Conservation (phyloP, 37 sponge, comb jelly and placozoan genomes). For the Aplysina aerophoba region DNA sequence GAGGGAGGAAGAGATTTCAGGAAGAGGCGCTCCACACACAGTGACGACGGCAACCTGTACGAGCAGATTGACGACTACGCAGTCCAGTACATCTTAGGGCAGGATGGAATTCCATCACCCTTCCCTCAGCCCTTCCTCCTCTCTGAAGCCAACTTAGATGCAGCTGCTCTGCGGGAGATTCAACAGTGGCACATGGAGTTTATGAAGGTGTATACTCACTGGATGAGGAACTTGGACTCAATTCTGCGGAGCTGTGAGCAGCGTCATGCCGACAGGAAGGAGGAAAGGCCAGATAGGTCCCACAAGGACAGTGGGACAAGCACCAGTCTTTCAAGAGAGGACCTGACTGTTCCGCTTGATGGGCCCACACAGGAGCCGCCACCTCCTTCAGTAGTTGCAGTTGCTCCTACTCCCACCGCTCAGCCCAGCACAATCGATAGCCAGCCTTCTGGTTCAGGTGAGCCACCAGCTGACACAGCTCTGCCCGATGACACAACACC, state of each 20-base stretch:
- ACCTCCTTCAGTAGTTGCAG: background rate
- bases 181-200: slow-evolving; percentile 20
- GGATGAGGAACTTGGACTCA: background rate
- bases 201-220: background rate
- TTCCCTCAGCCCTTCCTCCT: background rate
- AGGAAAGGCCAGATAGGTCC: background rate
- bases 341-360: too few relatives aligned
- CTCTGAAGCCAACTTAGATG: background rate
- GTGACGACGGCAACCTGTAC: background rate
- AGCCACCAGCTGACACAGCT: too few relatives aligned
- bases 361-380: background rate
- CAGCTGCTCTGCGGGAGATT: background rate
- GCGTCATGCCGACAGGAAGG: background rate
- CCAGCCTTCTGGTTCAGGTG: background rate
- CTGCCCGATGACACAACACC: too few relatives aligned
- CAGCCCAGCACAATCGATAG: background rate
- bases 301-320: too few relatives aligned
- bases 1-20: background rate
- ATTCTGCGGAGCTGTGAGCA: background rate
- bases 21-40: too few relatives aligned
- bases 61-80: slow-evolving; percentile 20
- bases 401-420: background rate
- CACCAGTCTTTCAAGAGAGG: too few relatives aligned
- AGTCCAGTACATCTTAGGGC: background rate
- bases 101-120: background rate